phyloP scores from a whole-genome alignment of 2,888 invertebrate species.

The Tachina fera region DNA sequence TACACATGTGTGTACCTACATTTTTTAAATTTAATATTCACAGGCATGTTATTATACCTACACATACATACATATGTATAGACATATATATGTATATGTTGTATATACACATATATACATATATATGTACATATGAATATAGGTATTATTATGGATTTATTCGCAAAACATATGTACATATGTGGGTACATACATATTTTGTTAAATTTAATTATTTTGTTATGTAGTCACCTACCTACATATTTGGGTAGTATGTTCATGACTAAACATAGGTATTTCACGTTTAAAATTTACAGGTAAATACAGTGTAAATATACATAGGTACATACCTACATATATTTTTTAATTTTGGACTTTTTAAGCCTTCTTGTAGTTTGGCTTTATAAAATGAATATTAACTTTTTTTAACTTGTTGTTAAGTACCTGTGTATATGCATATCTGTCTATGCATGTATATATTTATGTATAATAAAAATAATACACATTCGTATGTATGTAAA shows the following conservation, averaged over 20 bases:
- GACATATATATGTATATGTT: not conserved
- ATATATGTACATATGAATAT: not conserved
- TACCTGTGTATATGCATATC: not conserved
- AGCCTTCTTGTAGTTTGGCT: not conserved
- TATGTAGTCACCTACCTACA: no score
- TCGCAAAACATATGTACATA: not conserved
- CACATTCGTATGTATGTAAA: no score
- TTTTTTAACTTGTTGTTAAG: not conserved
- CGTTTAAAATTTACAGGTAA: no score
- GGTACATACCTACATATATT: no score
- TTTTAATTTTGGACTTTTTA: not conserved
- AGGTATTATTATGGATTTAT: conserved; percentile 5
- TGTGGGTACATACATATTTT: not conserved
- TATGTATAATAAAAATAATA: conserved; percentile 29
- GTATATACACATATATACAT: not conserved
- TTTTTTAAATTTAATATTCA: not conserved
- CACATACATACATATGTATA: not conserved
- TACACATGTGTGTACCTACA: not conserved
- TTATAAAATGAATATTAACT: not conserved
- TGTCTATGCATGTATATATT: not conserved
- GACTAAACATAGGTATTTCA: no score
- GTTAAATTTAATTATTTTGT: no score
- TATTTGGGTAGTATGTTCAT: no score
- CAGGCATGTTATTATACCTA: no score
- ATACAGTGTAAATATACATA: no score